phyloP scores from a whole-genome alignment of 2,888 invertebrate species.

The Hanleya hanleyi region DNA sequence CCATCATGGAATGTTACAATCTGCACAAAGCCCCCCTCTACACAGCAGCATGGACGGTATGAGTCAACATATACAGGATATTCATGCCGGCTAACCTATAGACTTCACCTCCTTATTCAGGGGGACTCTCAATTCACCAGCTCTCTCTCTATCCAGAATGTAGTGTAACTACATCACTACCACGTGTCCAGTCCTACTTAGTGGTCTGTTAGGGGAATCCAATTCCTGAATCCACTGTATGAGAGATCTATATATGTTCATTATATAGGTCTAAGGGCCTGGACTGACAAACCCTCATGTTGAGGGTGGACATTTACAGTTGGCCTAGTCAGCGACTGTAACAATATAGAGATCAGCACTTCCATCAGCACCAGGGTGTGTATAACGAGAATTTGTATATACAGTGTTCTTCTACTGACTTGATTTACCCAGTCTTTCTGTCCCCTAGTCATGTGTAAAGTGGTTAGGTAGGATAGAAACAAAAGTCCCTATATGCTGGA shows the following conservation, averaged over 20 bases:
- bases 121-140: too few relatives aligned
- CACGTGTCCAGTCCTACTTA: neutral
- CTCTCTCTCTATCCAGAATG: too few relatives aligned
- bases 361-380: neutral
- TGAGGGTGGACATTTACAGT: neutral
- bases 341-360: neutral
- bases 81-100: constrained; percentile 59
- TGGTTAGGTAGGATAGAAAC: neutral
- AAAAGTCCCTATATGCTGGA: too few relatives aligned
- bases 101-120: neutral
- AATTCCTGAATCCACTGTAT: neutral
- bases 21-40: constrained; percentile 74
- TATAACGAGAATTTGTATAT: constrained; percentile 8
- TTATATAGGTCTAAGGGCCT: too few relatives aligned
- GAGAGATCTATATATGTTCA: too few relatives aligned
- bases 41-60: constrained; percentile 70
- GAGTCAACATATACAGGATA: constrained; percentile 72
- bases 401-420: too few relatives aligned
- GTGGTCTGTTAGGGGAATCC: neutral
- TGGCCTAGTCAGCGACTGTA: neutral
- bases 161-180: constrained; percentile 1
- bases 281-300: neutral
- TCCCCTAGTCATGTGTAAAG: neutral
- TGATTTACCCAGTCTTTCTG: neutral
- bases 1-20: constrained; percentile 71